Conservation (phyloP, 2,113 vertebrate genomes). For the Crotalus tigris region DNA sequence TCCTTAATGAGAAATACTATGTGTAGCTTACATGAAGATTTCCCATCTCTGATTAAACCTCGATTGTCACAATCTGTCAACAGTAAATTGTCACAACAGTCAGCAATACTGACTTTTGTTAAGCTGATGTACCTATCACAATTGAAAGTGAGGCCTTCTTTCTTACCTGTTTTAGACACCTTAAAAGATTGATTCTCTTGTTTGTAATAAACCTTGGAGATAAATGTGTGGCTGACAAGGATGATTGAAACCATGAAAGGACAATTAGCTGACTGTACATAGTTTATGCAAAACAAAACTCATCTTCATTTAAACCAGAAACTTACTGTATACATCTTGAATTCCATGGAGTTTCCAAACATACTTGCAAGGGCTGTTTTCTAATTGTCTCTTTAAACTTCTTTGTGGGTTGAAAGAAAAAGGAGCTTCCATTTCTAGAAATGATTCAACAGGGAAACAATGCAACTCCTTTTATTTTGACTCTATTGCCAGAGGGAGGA, state of each 20-base stretch:
- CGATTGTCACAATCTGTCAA: not conserved
- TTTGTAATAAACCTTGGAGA: not conserved
- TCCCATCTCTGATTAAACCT: not conserved
- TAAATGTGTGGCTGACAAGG: not conserved
- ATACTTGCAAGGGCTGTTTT: not conserved
- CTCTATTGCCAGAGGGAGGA: not conserved
- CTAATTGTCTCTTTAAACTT: not conserved
- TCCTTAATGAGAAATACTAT: slow-evolving; percentile 33
- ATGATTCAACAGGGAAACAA: not conserved
- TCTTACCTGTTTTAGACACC: not conserved
- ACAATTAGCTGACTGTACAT: not conserved
- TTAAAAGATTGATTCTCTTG: not conserved
- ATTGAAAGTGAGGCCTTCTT: not conserved
- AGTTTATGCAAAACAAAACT: not conserved
- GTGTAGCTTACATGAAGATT: slow-evolving; percentile 22
- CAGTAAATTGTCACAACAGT: not conserved
- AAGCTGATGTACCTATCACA: not conserved
- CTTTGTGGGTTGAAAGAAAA: not conserved
- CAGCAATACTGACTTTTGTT: not conserved
- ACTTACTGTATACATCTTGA: not conserved
- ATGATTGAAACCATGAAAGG: not conserved
- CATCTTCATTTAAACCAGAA: not conserved
- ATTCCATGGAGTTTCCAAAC: not conserved
- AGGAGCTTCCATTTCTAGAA: not conserved
- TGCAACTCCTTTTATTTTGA: not conserved